Evolutionary conservation across 2,797 vertebrate species (phyloP).

Genomic region (Molossus alvarezi): DNA sequence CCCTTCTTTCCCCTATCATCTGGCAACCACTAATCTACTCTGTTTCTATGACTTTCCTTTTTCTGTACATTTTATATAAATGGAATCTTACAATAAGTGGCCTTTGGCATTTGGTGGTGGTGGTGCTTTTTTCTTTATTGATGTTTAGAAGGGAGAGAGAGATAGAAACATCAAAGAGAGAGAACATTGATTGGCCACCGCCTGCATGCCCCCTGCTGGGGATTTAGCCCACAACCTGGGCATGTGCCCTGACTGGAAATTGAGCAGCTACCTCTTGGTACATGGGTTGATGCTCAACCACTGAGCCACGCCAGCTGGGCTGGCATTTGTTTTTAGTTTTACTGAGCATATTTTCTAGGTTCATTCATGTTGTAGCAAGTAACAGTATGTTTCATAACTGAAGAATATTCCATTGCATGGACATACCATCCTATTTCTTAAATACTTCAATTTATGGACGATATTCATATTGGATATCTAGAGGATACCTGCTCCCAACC

Average conservation of each 20-base stretch:
- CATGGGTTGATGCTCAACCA: too few relatives aligned
- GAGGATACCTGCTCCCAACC: neutral
- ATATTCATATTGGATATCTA: neutral
- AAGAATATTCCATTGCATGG: neutral
- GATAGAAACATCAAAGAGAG: too few relatives aligned
- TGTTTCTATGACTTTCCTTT: neutral
- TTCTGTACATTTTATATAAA: neutral
- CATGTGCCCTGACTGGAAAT: too few relatives aligned
- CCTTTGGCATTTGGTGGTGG: neutral
- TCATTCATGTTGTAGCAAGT: neutral
- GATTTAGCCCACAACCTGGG: too few relatives aligned
- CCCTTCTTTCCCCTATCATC: neutral
- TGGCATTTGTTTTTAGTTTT: neutral
- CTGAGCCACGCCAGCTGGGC: too few relatives aligned
- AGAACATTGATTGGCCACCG: too few relatives aligned
- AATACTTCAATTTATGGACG: constrained; percentile 4
- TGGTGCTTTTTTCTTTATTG: neutral
- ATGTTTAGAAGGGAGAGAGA: too few relatives aligned
- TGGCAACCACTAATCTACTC: neutral
- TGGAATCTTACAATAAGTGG: neutral
- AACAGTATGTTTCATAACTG: neutral
- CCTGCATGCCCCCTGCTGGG: too few relatives aligned
- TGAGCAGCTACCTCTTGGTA: too few relatives aligned
- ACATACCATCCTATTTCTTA: neutral
- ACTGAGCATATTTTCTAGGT: neutral